Evolutionary conservation across 2,888 invertebrate species (phyloP), one percentile per base, ranked within the genome.

Genomic region (Mesorhabditis spiculigera): DNA sequence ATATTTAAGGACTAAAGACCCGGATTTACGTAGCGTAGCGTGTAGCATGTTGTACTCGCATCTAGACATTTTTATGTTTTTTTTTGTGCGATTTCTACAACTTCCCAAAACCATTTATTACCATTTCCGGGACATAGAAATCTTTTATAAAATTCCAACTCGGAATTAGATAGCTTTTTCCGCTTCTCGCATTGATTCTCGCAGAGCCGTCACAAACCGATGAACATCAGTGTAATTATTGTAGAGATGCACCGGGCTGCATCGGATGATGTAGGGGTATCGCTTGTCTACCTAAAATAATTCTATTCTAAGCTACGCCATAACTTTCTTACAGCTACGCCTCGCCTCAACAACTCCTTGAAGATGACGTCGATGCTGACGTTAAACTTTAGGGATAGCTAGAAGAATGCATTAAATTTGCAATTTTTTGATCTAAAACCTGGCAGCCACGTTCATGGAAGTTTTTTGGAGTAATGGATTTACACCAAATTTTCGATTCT

Each of bases 241-340:
- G 86, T 90, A 90, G 28, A 90, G 74, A 41, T 89, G 89, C 44
- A 84, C 86, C 4, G 90, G 89, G 3, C 89, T 87, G 4, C 89
- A 80, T 61, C 90, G 86, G 65, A 90, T 86, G 10, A 89, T 89
- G 72, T 86, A 85, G 1, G 89, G 89, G 68, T 87, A 85, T 63
- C 90, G 82, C 71, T 88, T 86, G 81, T 90, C 90, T 77, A 88
- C 88, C 89, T 89, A 74, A 70, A 77, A 75, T 28, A 63, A 2
- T 63, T 63, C 1, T 10, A 50, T 10, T 10, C 2, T 1, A n/a
- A 28, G 10, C 1, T 63, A 13, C 2, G n/a, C 16, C 63, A 63
- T 3, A 8, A 63, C 1, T 10, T 50, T 68, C 88, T 85, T 77
- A 89, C 89, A 78, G 89, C 87, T 45, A 89, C 87, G 50, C 90